These are phyloP conservation scores for Pelodytes ibericus DNA, from an alignment of 2,797 vertebrate genomes.

Conservation along the genomic window DNA sequence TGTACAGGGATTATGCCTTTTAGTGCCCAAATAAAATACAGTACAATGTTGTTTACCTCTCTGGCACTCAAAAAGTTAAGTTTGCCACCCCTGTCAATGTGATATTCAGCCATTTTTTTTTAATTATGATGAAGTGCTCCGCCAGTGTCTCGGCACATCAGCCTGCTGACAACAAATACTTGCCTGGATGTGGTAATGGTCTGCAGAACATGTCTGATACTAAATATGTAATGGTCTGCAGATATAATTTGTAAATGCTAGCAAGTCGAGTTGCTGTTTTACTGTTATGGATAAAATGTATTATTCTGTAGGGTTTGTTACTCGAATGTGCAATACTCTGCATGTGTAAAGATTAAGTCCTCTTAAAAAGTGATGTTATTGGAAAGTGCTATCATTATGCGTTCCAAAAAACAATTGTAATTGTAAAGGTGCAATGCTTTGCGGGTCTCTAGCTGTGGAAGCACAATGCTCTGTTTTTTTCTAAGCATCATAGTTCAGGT, in stretches of 20 bases:
- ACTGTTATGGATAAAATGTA: neutral
- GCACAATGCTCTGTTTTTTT: conserved; percentile 21
- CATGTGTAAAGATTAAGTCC: neutral
- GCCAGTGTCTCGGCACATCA: neutral
- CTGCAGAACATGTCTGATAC: neutral
- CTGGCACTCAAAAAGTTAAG: neutral
- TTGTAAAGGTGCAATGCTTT: neutral
- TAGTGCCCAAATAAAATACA: neutral
- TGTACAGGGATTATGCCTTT: neutral
- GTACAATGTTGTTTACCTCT: neutral
- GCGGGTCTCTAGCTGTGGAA: conserved; percentile 19
- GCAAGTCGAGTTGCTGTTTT: neutral
- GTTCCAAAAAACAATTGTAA: neutral
- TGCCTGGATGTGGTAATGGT: neutral
- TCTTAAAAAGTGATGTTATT: neutral
- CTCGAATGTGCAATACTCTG: neutral
- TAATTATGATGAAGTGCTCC: too few species aligned
- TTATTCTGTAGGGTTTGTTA: neutral
- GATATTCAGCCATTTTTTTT: neutral
- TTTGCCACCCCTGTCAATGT: neutral
- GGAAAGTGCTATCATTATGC: neutral
- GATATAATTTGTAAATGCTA: neutral
- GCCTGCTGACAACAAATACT: neutral
- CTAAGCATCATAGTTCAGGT: neutral
- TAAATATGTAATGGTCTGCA: neutral